These are phyloP conservation scores for Synergus laeviventris DNA, from an alignment of 2,888 invertebrate genomes.

Conservation along the genomic window DNA sequence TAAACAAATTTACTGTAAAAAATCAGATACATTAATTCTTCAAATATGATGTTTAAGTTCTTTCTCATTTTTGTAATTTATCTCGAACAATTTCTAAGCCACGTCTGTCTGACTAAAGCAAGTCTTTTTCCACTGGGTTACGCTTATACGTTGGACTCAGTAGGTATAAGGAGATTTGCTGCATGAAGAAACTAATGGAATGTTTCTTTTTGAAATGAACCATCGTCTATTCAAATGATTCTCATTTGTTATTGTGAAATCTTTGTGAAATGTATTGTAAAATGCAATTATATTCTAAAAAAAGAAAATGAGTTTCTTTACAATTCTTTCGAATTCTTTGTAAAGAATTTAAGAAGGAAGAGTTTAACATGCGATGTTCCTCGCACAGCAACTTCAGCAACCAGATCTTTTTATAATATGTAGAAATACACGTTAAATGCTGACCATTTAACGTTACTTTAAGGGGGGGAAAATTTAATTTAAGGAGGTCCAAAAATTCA, in stretches of 20 bases:
- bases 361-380: no score
- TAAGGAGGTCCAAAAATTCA: no score
- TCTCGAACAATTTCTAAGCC: background rate
- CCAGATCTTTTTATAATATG: no score
- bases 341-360: no score
- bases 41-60: background rate
- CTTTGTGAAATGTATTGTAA: no score
- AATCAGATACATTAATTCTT: background rate
- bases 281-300: no score
- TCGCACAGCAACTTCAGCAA: no score
- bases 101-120: background rate
- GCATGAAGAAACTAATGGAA: background rate
- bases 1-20: background rate
- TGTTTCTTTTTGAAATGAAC: background rate
- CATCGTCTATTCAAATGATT: background rate
- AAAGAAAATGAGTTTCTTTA: no score
- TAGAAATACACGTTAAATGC: no score
- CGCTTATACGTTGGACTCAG: background rate
- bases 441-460: no score
- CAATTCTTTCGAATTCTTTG: no score
- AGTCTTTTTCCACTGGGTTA: slow-evolving; percentile 1
- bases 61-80: background rate
- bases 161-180: background rate
- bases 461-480: no score
- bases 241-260: background rate